Evolutionary conservation across 2,113 vertebrate species (phyloP), one percentile per base, ranked within the genome.

Genomic region (Rhizomys pruinosus): DNA sequence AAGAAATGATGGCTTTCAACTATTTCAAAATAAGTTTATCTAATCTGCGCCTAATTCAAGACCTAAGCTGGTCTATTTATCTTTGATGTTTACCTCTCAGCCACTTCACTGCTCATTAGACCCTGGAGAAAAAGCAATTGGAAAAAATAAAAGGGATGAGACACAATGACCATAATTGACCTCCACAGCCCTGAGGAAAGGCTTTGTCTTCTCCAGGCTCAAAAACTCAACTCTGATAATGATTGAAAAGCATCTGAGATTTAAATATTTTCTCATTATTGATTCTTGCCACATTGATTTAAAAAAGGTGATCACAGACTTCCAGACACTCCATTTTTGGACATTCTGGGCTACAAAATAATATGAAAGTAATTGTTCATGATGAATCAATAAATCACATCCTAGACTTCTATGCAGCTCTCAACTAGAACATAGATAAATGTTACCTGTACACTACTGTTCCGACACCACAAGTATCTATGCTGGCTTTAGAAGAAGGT

Each of bases 91-190:
- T 90, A 64, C 66, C 57, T 59, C 85, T 78, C 64, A 61, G 55
- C 59, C 37, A 76, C 68, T 81, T 92, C 55, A 82, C 55, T 94
- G 63, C 47, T 96, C 84, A 76, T 87, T 82, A 73, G 27, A 57
- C 57, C 84, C 92, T 59, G 8, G n/a, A 69, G n/a, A 68, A 64
- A 90, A 86, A 71, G 23, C 9, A 37, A 82, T 6, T 76, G 32
- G 59, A 71, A 47, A 85, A 91, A 95, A 57, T 68, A 91, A 96
- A 81, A 15, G 16, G 94, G 34, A 82, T 88, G 73, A 87, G 39
- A 23, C 4, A 42, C 22, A 64, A 59, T 84, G 16, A 78, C 8
- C 90, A 0, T 4, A 87, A 76, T 0, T 72, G 71, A 32, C 27
- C 15, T 82, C 44, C 57, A 44, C 0, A 61, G 11, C 12, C n/a